Conservation (phyloP, 2,797 vertebrate genomes). For the Tarsius wallacei region DNA sequence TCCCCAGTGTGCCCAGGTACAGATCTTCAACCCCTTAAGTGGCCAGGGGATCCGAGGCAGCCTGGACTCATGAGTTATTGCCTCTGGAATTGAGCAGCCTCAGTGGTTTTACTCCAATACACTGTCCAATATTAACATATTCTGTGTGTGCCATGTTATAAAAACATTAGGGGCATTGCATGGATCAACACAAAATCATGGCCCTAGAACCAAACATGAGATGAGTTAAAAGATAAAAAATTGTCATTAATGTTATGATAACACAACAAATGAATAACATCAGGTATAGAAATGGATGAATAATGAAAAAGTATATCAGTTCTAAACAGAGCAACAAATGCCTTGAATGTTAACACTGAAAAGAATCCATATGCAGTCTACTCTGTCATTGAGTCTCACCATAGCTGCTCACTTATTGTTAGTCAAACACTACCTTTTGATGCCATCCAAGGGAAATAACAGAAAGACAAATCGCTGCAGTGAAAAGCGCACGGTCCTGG, state of each 20-base stretch:
- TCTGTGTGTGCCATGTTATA: background rate
- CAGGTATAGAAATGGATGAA: background rate
- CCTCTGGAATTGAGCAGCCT: background rate
- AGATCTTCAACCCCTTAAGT: background rate
- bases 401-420: background rate
- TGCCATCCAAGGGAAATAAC: background rate
- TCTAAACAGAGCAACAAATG: background rate
- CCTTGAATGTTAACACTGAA: background rate
- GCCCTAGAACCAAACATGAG: background rate
- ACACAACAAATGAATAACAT: background rate
- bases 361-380: background rate
- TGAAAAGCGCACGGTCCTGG: background rate
- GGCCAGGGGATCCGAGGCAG: background rate
- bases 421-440: background rate
- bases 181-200: background rate
- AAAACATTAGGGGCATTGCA: background rate
- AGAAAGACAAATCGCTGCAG: background rate
- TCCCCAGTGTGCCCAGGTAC: background rate
- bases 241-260: background rate
- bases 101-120: background rate
- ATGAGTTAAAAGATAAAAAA: constrained; percentile 4
- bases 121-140: background rate
- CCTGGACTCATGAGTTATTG: background rate
- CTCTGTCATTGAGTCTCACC: background rate
- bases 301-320: background rate